Conservation (phyloP, 2,113 vertebrate genomes). For the Pao palembangensis region DNA sequence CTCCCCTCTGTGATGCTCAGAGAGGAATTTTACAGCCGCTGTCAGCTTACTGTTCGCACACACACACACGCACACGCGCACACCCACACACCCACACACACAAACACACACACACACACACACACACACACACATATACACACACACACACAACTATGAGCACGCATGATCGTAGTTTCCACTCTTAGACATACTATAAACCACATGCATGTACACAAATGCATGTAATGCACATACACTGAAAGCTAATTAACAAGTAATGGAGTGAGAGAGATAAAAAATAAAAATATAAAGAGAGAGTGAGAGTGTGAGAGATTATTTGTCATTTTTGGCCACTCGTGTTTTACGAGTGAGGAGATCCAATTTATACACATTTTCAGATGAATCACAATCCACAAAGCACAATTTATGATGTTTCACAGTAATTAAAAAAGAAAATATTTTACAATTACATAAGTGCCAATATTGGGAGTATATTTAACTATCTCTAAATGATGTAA, state of each 20-base stretch:
- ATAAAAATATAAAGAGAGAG: too few species aligned
- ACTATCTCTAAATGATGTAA: too few species aligned
- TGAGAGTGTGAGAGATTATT: neutral
- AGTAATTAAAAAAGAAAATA: too few species aligned
- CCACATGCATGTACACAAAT: neutral
- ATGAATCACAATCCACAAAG: too few species aligned
- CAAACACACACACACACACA: slow-evolving; percentile 21
- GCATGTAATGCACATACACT: neutral
- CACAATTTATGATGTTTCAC: too few species aligned
- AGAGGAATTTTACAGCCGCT: slow-evolving; percentile 70
- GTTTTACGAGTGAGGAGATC: too few species aligned
- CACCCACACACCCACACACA: slow-evolving; percentile 28
- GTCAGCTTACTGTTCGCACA: slow-evolving; percentile 45
- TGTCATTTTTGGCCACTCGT: slow-evolving; percentile 4
- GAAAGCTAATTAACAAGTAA: slow-evolving; percentile 51
- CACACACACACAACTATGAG: slow-evolving; percentile 8
- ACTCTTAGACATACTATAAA: neutral
- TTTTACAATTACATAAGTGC: too few species aligned
- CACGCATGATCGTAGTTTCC: slow-evolving; percentile 2
- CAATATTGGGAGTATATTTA: too few species aligned
- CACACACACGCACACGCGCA: slow-evolving; percentile 14
- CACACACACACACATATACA: slow-evolving; percentile 28
- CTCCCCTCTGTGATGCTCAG: slow-evolving; percentile 62
- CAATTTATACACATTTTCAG: too few species aligned
- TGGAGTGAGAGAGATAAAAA: slow-evolving; percentile 28